phyloP scores from a whole-genome alignment of 2,888 invertebrate species.

The Drosophila putrida region DNA sequence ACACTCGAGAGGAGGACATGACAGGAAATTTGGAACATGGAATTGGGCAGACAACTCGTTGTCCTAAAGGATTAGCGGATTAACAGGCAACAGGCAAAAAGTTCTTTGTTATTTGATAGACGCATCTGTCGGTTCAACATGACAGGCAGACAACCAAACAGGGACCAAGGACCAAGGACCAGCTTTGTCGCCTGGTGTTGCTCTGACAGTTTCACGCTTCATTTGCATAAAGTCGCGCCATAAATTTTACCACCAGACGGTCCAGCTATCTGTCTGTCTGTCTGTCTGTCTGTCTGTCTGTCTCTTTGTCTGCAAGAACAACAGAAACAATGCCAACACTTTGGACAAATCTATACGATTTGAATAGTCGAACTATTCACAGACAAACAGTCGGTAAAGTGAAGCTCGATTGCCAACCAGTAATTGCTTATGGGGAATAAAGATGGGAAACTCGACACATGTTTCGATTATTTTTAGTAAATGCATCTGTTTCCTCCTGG shows the following conservation, averaged over 20 bases:
- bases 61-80: conserved; percentile 69
- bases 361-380: conserved; percentile 34
- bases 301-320: conserved; percentile 10
- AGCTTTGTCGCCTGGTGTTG: conserved; percentile 21
- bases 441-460: conserved; percentile 19
- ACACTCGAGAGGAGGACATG: neutral
- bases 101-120: conserved; percentile 66
- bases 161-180: conserved; percentile 1
- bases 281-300: neutral
- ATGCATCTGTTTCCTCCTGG: neutral
- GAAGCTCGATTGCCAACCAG: conserved; percentile 16
- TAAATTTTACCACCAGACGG: conserved; percentile 42
- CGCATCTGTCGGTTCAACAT: conserved; percentile 59
- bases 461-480: conserved; percentile 13
- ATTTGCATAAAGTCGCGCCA: conserved; percentile 69
- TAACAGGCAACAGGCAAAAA: conserved; percentile 59
- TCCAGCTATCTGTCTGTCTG: conserved; percentile 11
- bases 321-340: conserved; percentile 13
- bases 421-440: conserved; percentile 18
- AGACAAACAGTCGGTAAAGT: conserved; percentile 13
- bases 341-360: conserved; percentile 45
- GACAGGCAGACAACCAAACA: conserved; percentile 42
- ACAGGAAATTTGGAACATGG: conserved; percentile 18
- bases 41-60: conserved; percentile 41
- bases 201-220: conserved; percentile 53